Evolutionary conservation across 2,113 vertebrate genomes (phyloP), one percentile per base, ranked within the genome.

Genomic region (Campylomormyrus tamandua): DNA sequence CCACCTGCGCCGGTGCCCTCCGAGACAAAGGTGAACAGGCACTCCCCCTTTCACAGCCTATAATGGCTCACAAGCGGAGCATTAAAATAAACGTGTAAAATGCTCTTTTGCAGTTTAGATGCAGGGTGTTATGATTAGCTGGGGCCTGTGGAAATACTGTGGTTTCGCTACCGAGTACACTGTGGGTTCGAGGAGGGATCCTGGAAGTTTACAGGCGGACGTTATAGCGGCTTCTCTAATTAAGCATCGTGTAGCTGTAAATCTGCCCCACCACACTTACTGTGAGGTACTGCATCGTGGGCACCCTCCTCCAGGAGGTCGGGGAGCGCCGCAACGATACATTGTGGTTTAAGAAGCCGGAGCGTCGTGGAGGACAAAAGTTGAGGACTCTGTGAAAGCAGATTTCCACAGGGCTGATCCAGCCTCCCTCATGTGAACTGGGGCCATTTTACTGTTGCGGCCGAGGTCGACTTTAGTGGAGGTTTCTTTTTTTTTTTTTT

Each of bases 161-260:
- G 56, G 89, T 83, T 52, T 88, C 24, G 31, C 87, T 56, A 89
- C 52, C n/a, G 87, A 89, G 74, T 88, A 88, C 85, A 90, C 89
- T 87, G 88, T 90, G 89, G 85, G 74, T 24, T 89, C 11, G 89
- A 88, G 80, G 74, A 45, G 91, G 91, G 93, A 92, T 92, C 77
- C 80, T 46, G 91, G 84, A 86, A 91, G 91, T 50, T 95, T 95
- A 94, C 93, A 93, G 91, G 92, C 90, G 83, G 89, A 92, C 92
- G 92, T 95, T 94, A 95, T 95, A 93, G 93, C 91, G 91, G 42
- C 91, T 92, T 90, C 87, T 93, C 93, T 95, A 95, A 96, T 96
- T 96, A 94, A 92, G 92, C 92, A 94, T 95, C 8, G 92, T 94
- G 95, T 95, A 92, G 89, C 93, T 93, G 93, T 95, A 95, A 96